Base-by-base conservation (phyloP, 2,797 vertebrate genomes). In the Onychomys torridus region DNA sequence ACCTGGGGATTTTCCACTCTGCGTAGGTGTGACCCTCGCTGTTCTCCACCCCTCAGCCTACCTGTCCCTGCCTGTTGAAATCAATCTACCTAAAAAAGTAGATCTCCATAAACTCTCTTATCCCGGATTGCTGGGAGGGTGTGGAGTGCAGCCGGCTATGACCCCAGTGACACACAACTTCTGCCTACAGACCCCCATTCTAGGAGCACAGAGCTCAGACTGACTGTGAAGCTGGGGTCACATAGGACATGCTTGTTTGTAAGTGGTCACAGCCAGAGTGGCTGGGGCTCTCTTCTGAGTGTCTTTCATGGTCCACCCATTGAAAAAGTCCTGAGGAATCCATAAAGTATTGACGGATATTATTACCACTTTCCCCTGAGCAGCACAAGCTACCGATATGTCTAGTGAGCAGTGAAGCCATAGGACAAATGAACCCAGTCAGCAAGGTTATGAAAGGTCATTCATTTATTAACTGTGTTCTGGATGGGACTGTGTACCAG, bases 1-100 rank as follows among this genome's bases (percentile, higher is more conserved):
- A 55, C 13, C 25, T n/a, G 57, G 69, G 81, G 40, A 90, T 92
- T 96, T 97, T 89, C 92, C 43, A 65, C 73, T 79, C 29, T 69
- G 76, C 49, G 52, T 46, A 52, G 43, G 21, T 86, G 21, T 79
- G 57, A 87, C 13, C 10, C 21, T 9, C 16, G 55, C 40, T 65
- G 14, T 89, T 67, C 61, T 77, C 46, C 23, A 55, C 23, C 52
- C 25, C 43, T 88, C 34, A 71, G 25, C 37, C 86, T 63, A 65
- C 75, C 75, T 61, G 83, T 23, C 89, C 75, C 79, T 59, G 43
- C 76, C 59, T 65, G 10, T 57, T 59, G 65, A 46, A 55, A n/a
- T 27, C n/a, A 79, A 34, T 59, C 23, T 69, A 69, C 55, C 25
- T 52, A 25, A 84, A 92, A 88, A 91, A 19, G 40, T 87, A 57